phyloP scores from a whole-genome alignment of 2,797 vertebrate species.

The Morus bassanus region DNA sequence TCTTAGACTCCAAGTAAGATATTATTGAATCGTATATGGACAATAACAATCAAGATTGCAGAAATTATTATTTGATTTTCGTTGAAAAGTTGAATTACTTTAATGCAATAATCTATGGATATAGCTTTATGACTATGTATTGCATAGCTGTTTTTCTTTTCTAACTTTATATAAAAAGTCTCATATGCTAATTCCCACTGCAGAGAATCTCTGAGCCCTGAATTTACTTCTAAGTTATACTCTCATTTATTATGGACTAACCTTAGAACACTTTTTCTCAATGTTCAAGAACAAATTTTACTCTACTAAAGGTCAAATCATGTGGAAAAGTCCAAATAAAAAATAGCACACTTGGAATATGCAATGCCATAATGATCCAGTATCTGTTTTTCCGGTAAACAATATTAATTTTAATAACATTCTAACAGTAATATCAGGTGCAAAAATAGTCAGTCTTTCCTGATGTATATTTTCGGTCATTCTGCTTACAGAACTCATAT shows the following conservation, averaged over 20 bases:
- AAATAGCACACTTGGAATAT: neutral
- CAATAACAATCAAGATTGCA: conserved; percentile 1
- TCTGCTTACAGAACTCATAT: neutral
- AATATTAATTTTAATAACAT: conserved; percentile 23
- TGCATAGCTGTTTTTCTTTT: conserved; percentile 18
- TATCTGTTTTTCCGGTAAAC: neutral
- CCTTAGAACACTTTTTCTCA: neutral
- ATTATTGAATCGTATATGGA: neutral
- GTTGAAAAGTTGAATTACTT: conserved; percentile 35
- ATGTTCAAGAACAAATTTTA: neutral
- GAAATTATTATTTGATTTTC: conserved; percentile 32
- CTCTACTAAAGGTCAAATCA: conserved; percentile 5
- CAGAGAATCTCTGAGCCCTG: conserved; percentile 22
- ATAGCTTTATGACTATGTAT: conserved; percentile 49
- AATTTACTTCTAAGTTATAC: conserved; percentile 29
- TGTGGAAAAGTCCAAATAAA: conserved; percentile 2
- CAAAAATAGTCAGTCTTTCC: neutral
- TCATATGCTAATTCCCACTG: conserved; percentile 33
- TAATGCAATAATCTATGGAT: conserved; percentile 16
- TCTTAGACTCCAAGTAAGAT: neutral
- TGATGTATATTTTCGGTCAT: neutral
- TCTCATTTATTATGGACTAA: conserved; percentile 6
- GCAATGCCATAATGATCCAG: neutral
- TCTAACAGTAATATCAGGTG: neutral
- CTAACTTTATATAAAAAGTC: conserved; percentile 10